Conservation (phyloP, 2,113 vertebrate genomes). For the Gambusia holbrooki region DNA sequence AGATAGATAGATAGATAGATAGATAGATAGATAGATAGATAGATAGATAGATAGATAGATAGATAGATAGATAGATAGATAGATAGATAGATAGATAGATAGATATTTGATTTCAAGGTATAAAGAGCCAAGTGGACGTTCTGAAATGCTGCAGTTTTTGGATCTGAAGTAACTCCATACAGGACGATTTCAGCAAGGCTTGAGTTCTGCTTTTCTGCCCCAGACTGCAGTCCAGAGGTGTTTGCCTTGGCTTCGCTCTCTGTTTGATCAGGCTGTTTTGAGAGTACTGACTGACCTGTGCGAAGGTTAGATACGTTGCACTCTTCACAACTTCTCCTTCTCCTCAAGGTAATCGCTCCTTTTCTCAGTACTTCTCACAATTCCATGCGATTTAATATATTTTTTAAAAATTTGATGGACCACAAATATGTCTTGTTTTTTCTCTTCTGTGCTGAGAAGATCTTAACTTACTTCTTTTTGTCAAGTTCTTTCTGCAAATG, state of each 20-base stretch:
- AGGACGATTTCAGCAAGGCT: slow-evolving; percentile 48
- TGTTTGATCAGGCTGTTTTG: slow-evolving; percentile 79
- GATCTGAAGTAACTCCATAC: slow-evolving; percentile 42
- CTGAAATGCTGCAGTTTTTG: slow-evolving; percentile 16
- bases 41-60: too few relatives aligned
- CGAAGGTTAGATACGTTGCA: slow-evolving; percentile 51
- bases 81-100: too few relatives aligned
- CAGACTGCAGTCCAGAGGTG: slow-evolving; percentile 73
- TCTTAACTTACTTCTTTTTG: too few relatives aligned
- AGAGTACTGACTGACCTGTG: slow-evolving; percentile 67
- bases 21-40: too few relatives aligned
- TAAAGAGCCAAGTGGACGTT: neutral
- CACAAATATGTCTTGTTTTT: too few relatives aligned
- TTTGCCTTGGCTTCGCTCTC: slow-evolving; percentile 74
- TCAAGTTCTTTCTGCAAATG: too few relatives aligned
- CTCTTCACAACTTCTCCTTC: slow-evolving; percentile 16
- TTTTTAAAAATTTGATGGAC: too few relatives aligned
- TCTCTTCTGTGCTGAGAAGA: too few relatives aligned
- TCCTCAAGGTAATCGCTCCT: neutral
- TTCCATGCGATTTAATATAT: neutral
- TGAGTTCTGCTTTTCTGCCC: slow-evolving; percentile 52
- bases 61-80: too few relatives aligned
- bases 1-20: too few relatives aligned
- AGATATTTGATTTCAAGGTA: neutral
- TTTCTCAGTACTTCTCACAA: slow-evolving; percentile 1